Base-by-base conservation (phyloP, 2,888 invertebrate species). In the Calliphora vomitoria region DNA sequence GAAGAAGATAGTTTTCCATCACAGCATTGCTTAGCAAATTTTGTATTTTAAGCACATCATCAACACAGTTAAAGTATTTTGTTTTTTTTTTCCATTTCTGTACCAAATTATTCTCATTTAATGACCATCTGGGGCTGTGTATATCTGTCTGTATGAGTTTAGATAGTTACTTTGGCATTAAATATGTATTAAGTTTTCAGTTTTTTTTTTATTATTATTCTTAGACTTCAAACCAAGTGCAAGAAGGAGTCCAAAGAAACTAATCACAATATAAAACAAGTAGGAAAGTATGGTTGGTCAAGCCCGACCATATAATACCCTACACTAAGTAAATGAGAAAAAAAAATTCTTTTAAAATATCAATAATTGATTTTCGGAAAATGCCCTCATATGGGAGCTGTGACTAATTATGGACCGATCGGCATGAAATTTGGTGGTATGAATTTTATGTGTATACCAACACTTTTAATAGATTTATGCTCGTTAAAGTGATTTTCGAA, bases 171-270 rank as follows among this genome's bases (percentile, higher is more conserved):
- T 82, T 82, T 71, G 25, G 44, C 66, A 76, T 82, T 78, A 85
- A 85, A 86, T 81, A 69, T 81, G 68, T 74, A 82, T 86, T 82
- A 82, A 78, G 66, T 86, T 82, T 72, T 68, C 11, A 72, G 10
- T 66, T 50, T 31, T 15, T 31, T 15, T 58, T 47, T 82, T 75
- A 44, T 47, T 58, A 58, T 60, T 68, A 58, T 60, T 74, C 20
- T 55, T 47, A 20, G 68, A 69, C 74, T 60, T 82, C 55, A 58
- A 68, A 80, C 18, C 50, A 50, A 60, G 53, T 69, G 53, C 11
- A 18, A 64, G 74, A 8, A 50, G 64, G 47, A 25, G 62, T 72
- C 58, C 44, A 74, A 71, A 44, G 13, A 20, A 81, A 86, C 50
- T 79, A 74, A 74, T 55, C 44, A 11, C 35, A 68, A 53, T 15